phyloP scores from a whole-genome alignment of 2,888 invertebrate species.

The Amblyjoppa proteus region DNA sequence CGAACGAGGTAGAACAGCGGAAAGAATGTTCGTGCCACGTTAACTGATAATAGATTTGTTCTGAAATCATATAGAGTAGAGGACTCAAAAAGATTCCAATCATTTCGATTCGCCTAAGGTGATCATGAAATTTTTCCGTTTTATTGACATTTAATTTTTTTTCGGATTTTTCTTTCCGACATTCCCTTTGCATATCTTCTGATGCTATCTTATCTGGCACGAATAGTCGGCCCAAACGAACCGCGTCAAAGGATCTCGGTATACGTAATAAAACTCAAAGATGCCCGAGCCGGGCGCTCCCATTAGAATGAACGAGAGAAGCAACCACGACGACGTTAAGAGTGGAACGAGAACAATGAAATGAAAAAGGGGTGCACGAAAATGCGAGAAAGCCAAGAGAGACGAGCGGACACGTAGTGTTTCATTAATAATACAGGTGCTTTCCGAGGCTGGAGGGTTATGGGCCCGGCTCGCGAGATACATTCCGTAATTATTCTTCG shows the following conservation, averaged over 20 bases:
- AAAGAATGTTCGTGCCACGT: not conserved
- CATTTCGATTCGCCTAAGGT: not conserved
- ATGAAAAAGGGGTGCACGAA: conserved; percentile 40
- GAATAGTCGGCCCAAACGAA: not conserved
- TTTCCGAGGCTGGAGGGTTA: conserved; percentile 26
- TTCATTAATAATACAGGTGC: conserved; percentile 74
- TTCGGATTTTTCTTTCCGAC: not conserved
- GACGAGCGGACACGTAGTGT: conserved; percentile 53
- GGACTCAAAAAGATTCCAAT: not conserved
- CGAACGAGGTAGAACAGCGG: no score
- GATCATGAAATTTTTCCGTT: not conserved
- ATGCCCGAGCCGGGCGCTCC: conserved; percentile 52
- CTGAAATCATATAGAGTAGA: not conserved
- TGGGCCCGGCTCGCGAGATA: conserved; percentile 45
- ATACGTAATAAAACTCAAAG: conserved; percentile 70
- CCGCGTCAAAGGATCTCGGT: conserved; percentile 58
- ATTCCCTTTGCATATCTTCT: not conserved
- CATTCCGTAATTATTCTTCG: conserved; percentile 69
- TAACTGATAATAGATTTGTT: not conserved
- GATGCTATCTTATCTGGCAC: not conserved
- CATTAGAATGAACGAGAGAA: conserved; percentile 54
- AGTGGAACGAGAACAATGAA: conserved; percentile 19
- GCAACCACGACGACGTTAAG: conserved; percentile 1
- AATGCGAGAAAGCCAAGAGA: conserved; percentile 50
- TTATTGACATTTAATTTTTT: not conserved